Conservation (phyloP, 2,113 vertebrate genomes). For the Pluvialis apricaria region DNA sequence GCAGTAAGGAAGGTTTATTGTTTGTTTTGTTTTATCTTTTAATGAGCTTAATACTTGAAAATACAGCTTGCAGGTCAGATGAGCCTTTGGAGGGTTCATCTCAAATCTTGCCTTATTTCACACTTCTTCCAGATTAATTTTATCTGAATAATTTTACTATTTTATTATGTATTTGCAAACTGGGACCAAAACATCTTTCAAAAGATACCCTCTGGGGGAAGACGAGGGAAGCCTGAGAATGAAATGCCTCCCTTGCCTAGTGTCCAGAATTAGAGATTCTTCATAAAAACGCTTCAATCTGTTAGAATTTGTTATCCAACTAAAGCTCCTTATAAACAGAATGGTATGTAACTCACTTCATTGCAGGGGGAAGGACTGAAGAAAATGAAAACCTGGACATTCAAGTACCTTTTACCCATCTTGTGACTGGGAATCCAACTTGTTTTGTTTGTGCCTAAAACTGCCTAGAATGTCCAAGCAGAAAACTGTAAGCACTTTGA, state of each 20-base stretch:
- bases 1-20: not conserved
- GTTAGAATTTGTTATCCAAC: not conserved
- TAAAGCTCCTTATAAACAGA: not conserved
- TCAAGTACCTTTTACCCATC: not conserved
- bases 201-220: not conserved
- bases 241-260: not conserved
- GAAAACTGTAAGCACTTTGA: not conserved
- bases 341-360: not conserved
- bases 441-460: not conserved
- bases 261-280: not conserved
- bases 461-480: not conserved
- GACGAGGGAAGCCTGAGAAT: not conserved
- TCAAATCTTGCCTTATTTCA: not conserved
- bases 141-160: not conserved
- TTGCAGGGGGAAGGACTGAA: not conserved
- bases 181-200: not conserved
- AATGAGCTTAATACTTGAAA: conserved; percentile 8
- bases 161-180: not conserved
- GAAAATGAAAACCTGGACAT: not conserved
- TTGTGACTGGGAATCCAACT: not conserved
- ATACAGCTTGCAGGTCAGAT: not conserved
- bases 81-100: not conserved
- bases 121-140: not conserved
- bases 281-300: not conserved
- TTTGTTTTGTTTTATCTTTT: conserved; percentile 14